phyloP scores from a whole-genome alignment of 2,797 vertebrate genomes.

The Trematomus bernacchii region DNA sequence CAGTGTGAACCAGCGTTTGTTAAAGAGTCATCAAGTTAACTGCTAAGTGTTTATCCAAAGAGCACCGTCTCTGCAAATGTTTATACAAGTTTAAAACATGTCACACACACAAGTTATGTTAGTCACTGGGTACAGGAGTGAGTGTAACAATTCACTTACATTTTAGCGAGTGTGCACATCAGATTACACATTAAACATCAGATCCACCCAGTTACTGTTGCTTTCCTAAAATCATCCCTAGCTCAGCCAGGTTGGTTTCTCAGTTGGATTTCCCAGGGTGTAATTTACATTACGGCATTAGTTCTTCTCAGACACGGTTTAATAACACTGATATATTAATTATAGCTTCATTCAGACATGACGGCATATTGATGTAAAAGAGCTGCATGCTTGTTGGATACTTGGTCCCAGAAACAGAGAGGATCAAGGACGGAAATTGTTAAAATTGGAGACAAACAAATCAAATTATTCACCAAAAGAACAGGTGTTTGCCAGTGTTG shows the following conservation, averaged over 20 bases:
- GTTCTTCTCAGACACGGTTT: background rate
- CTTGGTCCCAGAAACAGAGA: too few relatives aligned
- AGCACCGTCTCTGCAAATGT: slow-evolving; percentile 63
- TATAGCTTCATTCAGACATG: too few relatives aligned
- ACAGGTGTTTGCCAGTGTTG: too few relatives aligned
- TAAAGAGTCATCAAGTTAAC: slow-evolving; percentile 54
- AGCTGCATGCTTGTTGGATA: too few relatives aligned
- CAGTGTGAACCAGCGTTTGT: slow-evolving; percentile 34
- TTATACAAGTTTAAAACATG: slow-evolving; percentile 51
- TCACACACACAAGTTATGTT: slow-evolving; percentile 17
- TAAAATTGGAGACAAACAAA: too few relatives aligned
- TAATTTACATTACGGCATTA: background rate
- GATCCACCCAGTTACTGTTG: background rate
- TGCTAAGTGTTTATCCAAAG: slow-evolving; percentile 45
- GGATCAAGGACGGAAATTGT: too few relatives aligned
- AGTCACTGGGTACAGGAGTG: slow-evolving; percentile 26
- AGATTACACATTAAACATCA: background rate
- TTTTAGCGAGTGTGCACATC: slow-evolving; percentile 7
- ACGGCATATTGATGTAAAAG: too few relatives aligned
- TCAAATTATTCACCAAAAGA: too few relatives aligned
- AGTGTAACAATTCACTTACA: slow-evolving; percentile 1
- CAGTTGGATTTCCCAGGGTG: background rate
- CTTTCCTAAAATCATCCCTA: background rate
- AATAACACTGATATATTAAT: too few relatives aligned
- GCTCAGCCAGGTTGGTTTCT: background rate